Conservation (phyloP, 1,140 invertebrate genomes). For the Papilio helenus region DNA sequence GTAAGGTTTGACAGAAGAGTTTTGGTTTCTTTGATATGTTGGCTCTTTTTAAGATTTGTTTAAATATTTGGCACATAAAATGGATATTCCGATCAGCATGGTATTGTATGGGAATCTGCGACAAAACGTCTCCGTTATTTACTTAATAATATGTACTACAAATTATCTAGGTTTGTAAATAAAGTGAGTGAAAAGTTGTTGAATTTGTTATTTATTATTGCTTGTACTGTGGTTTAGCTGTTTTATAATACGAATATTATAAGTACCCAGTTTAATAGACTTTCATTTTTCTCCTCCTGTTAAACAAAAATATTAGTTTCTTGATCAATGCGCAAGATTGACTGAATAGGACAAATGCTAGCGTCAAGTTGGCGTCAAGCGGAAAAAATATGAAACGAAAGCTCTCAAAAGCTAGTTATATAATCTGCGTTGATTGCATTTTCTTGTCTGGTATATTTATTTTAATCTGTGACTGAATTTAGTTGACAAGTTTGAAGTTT, state of each 20-base stretch:
- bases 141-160: not conserved
- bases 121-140: not conserved
- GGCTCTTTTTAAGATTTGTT: not conserved
- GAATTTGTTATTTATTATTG: constrained; percentile 78
- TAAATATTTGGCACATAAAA: too few relatives aligned
- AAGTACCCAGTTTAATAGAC: constrained; percentile 59
- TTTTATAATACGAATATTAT: constrained; percentile 70
- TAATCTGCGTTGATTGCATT: constrained; percentile 5
- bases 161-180: constrained; percentile 57
- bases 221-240: constrained; percentile 71
- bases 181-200: constrained; percentile 64
- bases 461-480: not conserved
- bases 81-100: not conserved
- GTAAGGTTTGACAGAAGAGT: not conserved
- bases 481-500: constrained; percentile 22
- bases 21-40: not conserved
- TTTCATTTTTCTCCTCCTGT: constrained; percentile 46
- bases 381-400: not conserved
- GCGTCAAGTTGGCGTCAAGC: not conserved
- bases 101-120: not conserved
- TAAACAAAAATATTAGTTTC: not conserved
- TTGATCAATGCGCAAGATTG: not conserved
- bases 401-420: not conserved
- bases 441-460: too few relatives aligned
- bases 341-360: not conserved